These are phyloP conservation scores for Crypturellus undulatus DNA, from an alignment of 2,113 vertebrate species.

Conservation along the genomic window DNA sequence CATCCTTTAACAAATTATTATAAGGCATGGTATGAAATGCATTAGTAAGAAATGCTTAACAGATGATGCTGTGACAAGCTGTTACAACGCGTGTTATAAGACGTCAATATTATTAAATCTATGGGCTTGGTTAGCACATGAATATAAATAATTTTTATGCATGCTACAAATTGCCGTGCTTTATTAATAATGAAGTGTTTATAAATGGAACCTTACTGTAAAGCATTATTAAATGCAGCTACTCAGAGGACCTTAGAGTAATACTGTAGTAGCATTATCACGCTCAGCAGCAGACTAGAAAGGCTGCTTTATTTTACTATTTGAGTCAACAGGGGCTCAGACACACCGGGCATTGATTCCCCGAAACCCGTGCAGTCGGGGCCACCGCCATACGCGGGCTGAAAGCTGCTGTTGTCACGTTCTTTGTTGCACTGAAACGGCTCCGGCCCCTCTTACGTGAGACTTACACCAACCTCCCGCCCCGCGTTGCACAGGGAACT, in stretches of 20 bases:
- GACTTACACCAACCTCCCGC: conserved; percentile 40
- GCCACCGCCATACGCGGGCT: background rate
- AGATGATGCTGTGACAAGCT: conserved; percentile 84
- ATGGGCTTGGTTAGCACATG: conserved; percentile 81
- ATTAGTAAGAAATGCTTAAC: conserved; percentile 84
- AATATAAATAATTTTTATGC: conserved; percentile 82
- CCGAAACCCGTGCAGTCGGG: background rate
- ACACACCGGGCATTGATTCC: conserved; percentile 52
- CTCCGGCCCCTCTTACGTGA: background rate
- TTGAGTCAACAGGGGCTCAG: background rate
- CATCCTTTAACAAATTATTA: conserved; percentile 82
- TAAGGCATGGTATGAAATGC: conserved; percentile 81
- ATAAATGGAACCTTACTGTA: conserved; percentile 72
- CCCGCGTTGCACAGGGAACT: background rate
- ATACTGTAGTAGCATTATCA: conserved; percentile 39
- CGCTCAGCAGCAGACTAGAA: conserved; percentile 40
- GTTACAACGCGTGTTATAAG: conserved; percentile 78
- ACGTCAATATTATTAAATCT: conserved; percentile 86
- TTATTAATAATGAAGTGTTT: conserved; percentile 76
- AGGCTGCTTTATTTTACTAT: conserved; percentile 45
- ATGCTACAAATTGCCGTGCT: conserved; percentile 74
- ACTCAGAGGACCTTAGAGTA: conserved; percentile 49
- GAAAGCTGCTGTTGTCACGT: conserved; percentile 61
- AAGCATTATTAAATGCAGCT: conserved; percentile 63
- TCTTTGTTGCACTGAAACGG: conserved; percentile 49